Evolutionary conservation across 2,797 vertebrate genomes (phyloP), one percentile per base, ranked within the genome.

Genomic region (Huso huso): DNA sequence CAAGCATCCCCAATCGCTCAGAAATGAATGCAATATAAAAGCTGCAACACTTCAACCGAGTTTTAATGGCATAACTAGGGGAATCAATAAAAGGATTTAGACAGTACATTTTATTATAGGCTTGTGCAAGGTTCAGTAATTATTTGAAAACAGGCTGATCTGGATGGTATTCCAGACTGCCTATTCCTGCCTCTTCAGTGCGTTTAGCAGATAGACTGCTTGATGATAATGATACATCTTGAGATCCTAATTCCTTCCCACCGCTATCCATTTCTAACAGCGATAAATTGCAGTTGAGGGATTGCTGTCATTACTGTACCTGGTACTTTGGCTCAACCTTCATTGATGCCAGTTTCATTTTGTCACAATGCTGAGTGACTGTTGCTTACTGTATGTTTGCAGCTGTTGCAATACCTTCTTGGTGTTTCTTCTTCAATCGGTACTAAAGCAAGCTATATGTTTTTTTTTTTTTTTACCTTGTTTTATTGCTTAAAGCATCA

Each of bases 271-370:
- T 48, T 37, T 67, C 7, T 60, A 57, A 67, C 12, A 60, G 10
- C 67, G 61, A 70, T 50, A 37, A 53, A 66, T 66, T 49, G 50
- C 10, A 23, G 52, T 63, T 49, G 13, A 51, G 61, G 50, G 48
- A 48, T 37, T 13, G 8, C 18, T 63, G 60, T 63, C 37, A 37
- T 51, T 58, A 58, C 59, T 53, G 51, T 49, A 4, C 37, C 60
- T 15, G 8, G 23, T 49, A 2, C 18, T 50, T 70, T n/a, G 52
- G 55, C 18, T 11, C 52, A 67, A 11, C 48, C 18, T 57, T 9
- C 11, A 55, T 12, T 50, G 53, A 63, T 15, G 69, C 51, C 18
- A 10, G 48, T 13, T 49, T 62, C 13, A 12, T 66, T 37, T 12
- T n/a, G 10, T 18, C 13, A 9, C 60, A 55, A 12, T 48, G 8